Evolutionary conservation across 2,888 invertebrate species (phyloP), one percentile per base, ranked within the genome.

Genomic region (Xestia sexstrigata): DNA sequence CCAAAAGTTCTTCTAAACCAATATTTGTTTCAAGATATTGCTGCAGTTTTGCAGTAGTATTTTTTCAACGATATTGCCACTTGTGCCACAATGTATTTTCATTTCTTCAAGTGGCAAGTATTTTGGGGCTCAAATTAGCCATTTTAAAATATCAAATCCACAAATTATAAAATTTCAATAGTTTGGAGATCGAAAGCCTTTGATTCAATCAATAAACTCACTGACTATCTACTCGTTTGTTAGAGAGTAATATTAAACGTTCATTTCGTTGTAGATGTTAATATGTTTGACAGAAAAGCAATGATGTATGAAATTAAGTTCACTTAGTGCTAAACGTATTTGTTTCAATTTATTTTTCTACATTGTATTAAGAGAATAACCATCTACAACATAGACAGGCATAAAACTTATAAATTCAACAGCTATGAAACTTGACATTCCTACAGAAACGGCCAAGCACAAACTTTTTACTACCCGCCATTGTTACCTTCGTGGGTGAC

Each of bases 401-500:
- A 35, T 35, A 39, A 47, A 80, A 67, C 26, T 75, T 81, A n/a
- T 45, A 67, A 66, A 83, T 17, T 39, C 17, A 4, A 47, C 62
- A 39, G 52, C 65, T 47, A 78, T 66, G 42, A 66, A 82, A 77
- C 69, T 65, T 65, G 5, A 82, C 20, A 81, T 68, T 68, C 55
- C 35, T 3, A n/a, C 30, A 74, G 15, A 74, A 60, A 70, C 63
- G 67, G 23, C 58, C 35, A 52, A 58, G 67, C 30, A 20, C 49
- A 35, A 77, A 58, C 26, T 78, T 70, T 78, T 68, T 72, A 78
- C 45, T 45, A 13, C 49, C 60, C 60, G 52, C 77, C 67, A 76
- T 81, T 79, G 76, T 82, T 70, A 68, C 76, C 66, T 74, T 6
- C 49, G 65, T 72, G 26, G 42, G 60, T 81, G 79, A 86, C 79